Evolutionary conservation across 1,140 invertebrate species (phyloP), one percentile per base, ranked within the genome.

Genomic region (Drosophila kohkoa): DNA sequence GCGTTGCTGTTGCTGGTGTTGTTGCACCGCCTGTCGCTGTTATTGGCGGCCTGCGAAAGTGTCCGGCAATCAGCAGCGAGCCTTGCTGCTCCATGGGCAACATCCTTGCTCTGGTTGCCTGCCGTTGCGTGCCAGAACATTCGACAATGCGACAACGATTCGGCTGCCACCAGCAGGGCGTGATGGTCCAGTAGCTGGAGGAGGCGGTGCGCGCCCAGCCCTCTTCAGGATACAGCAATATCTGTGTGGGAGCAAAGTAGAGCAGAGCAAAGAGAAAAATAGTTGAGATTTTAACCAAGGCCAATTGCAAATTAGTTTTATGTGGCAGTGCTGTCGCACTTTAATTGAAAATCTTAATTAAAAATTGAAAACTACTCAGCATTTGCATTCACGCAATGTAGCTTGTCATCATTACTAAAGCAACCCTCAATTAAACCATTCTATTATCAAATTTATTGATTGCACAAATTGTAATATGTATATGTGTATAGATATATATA

Each of bases 141-240:
- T 97, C 96, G 20, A 97, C 95, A 65, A 98, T 96, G 93, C 96
- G 96, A 93, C 96, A 97, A 10, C 95, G 94, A 75, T 95, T 96
- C 48, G 95, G 93, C 69, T 96, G 96, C 96, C 97, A 98, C 96
- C 96, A 97, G 80, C 95, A 96, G 49, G 96, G 96, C 88, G 96
- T 96, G 74, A 98, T 94, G n/a, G 96, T 96, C 96, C 96, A 97
- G 92, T 97, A 97, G 28, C 96, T 96, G 71, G 96, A 96, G 30
- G 96, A 95, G 16, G 96, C 96, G 75, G 96, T 97, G 65, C 96
- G 94, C 43, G 97, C 96, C 96, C 96, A 97, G 11, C 96, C 96
- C 92, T 97, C 96, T 90, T 97, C 97, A 0, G 97, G 96, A 90
- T 96, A 97, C 66, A 98, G 93, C 71, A 97, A 93, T 60, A 97